phyloP scores from a whole-genome alignment of 2,797 vertebrate genomes.

The Chrysolophus pictus region DNA sequence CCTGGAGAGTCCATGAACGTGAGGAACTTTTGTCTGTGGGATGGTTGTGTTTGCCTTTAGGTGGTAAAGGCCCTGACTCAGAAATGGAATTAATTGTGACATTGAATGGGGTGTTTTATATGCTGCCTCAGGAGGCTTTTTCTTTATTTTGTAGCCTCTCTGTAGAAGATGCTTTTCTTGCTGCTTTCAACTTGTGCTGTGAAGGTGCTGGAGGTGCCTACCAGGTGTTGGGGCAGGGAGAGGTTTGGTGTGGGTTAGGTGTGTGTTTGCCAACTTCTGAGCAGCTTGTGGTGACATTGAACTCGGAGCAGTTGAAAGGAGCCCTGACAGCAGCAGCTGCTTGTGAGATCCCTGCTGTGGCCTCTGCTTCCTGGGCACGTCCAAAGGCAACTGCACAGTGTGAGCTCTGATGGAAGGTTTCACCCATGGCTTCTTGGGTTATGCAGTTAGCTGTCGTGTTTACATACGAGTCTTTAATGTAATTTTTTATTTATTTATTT shows the following conservation, averaged over 20 bases:
- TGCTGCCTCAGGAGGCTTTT: not conserved
- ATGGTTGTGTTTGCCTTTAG: not conserved
- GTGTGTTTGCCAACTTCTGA: not conserved
- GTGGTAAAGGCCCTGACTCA: not conserved
- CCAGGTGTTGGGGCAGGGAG: not conserved
- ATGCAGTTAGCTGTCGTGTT: not conserved
- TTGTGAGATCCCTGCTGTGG: not conserved
- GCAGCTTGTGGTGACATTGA: not conserved
- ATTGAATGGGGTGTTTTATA: not conserved
- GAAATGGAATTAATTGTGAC: not conserved
- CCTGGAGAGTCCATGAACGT: not conserved
- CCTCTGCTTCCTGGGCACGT: not conserved
- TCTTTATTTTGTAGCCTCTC: not conserved
- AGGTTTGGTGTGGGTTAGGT: not conserved
- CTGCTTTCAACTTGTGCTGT: not conserved
- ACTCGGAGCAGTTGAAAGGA: not conserved
- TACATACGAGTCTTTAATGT: not conserved
- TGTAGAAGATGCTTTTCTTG: not conserved
- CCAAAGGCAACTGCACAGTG: not conserved
- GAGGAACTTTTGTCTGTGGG: not conserved
- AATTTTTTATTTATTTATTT: not conserved
- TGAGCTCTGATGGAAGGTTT: not conserved
- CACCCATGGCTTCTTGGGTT: not conserved
- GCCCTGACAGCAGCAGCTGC: not conserved
- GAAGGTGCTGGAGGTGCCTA: not conserved